Evolutionary conservation across 2,888 invertebrate species (phyloP).

Genomic region (Hecatera dysodea): DNA sequence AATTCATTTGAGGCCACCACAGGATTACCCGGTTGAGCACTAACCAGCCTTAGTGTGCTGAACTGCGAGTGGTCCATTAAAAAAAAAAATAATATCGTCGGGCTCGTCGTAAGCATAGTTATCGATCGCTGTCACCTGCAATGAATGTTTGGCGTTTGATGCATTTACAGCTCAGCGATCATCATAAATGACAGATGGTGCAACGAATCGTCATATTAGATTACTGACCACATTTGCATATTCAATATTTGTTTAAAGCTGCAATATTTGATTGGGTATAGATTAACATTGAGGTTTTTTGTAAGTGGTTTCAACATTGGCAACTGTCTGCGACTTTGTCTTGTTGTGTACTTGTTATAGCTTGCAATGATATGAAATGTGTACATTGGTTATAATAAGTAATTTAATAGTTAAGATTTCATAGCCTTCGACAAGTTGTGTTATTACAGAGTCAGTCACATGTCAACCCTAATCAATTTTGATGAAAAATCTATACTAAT

Average conservation of each 20-base stretch:
- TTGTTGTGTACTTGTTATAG: background rate
- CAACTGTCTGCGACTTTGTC: background rate
- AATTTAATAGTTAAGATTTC: conserved; percentile 3
- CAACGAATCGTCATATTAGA: conserved; percentile 20
- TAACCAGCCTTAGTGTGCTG: no score
- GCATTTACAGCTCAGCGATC: background rate
- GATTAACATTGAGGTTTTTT: conserved; percentile 26
- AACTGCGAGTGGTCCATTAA: no score
- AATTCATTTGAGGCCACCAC: no score
- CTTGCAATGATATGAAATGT: background rate
- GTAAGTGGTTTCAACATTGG: conserved; percentile 21
- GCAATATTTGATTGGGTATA: conserved; percentile 19
- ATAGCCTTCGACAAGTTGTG: background rate
- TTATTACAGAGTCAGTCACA: background rate
- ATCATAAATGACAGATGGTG: conserved; percentile 14
- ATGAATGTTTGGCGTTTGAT: conserved; percentile 5
- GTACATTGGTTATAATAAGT: background rate
- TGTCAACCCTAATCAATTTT: conserved; percentile 27
- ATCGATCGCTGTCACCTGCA: conserved; percentile 17
- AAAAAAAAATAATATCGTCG: background rate
- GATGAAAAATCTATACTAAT: background rate
- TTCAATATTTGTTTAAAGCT: conserved; percentile 10
- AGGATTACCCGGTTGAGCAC: no score
- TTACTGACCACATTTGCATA: conserved; percentile 27
- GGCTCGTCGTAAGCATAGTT: conserved; percentile 4